Evolutionary conservation across 1,140 invertebrate genomes (phyloP).

Genomic region (Tetramorium alpestre): DNA sequence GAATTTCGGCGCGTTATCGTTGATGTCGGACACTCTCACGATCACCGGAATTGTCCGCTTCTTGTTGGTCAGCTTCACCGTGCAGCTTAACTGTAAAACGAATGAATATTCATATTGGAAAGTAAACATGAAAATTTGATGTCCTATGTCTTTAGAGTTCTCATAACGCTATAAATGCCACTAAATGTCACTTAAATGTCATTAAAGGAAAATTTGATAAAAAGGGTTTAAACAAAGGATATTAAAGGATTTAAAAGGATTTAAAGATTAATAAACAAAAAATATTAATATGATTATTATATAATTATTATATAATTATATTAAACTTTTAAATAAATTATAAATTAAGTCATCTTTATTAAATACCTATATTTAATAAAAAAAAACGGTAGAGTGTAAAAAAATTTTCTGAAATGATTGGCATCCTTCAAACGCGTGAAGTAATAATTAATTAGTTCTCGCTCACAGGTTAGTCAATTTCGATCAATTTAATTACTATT

Average conservation of each 20-base stretch:
- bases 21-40: conserved; percentile 95
- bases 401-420: background rate
- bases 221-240: background rate
- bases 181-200: background rate
- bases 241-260: background rate
- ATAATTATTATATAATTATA: background rate
- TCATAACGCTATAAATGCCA: background rate
- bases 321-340: background rate
- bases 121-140: background rate
- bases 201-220: background rate
- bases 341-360: background rate
- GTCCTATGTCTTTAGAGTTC: background rate
- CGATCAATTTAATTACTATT: background rate
- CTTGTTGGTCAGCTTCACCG: conserved; percentile 91
- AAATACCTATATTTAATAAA: background rate
- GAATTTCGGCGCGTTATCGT: conserved; percentile 94
- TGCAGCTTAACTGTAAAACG: conserved; percentile 91
- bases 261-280: background rate
- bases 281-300: background rate
- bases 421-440: background rate
- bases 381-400: background rate
- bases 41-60: conserved; percentile 94
- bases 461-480: background rate
- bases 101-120: background rate
- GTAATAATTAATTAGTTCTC: conserved; percentile 31